Evolutionary conservation across 2,888 invertebrate species (phyloP).

Genomic region (Perdita meconis): DNA sequence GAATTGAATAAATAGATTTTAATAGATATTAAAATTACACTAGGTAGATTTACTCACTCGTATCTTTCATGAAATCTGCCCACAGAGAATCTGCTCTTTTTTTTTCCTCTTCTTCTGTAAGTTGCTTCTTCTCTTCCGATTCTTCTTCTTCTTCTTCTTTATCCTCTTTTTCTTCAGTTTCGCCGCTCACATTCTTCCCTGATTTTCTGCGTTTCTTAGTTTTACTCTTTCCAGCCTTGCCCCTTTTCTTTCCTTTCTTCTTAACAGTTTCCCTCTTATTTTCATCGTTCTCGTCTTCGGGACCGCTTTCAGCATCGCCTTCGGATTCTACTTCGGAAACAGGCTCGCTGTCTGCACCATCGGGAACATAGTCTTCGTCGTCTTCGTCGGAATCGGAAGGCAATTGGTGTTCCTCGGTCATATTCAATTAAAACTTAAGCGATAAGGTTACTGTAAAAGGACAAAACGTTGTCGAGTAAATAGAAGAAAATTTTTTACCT

Average conservation of each 20-base stretch:
- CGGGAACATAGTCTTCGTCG: constrained; percentile 92
- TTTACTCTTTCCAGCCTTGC: constrained; percentile 72
- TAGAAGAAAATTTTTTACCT: background rate
- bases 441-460: constrained; percentile 5
- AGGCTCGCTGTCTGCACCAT: constrained; percentile 86
- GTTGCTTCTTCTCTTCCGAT: constrained; percentile 72
- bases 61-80: constrained; percentile 91
- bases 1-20: too few species aligned
- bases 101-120: constrained; percentile 88
- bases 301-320: constrained; percentile 87
- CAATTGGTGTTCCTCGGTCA: constrained; percentile 84
- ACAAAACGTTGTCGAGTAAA: background rate
- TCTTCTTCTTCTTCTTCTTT: constrained; percentile 73
- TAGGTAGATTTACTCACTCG: constrained; percentile 82
- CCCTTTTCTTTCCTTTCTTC: constrained; percentile 68
- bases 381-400: constrained; percentile 90
- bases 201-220: constrained; percentile 61
- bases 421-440: constrained; percentile 46
- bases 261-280: constrained; percentile 72
- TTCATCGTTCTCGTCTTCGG: constrained; percentile 85
- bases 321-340: constrained; percentile 89
- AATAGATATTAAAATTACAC: too few species aligned
- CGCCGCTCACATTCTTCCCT: constrained; percentile 65
- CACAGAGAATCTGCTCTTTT: constrained; percentile 91
- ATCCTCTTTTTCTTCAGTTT: constrained; percentile 62